phyloP scores from a whole-genome alignment of 1,140 invertebrate genomes.

The Drosophila cardini region DNA sequence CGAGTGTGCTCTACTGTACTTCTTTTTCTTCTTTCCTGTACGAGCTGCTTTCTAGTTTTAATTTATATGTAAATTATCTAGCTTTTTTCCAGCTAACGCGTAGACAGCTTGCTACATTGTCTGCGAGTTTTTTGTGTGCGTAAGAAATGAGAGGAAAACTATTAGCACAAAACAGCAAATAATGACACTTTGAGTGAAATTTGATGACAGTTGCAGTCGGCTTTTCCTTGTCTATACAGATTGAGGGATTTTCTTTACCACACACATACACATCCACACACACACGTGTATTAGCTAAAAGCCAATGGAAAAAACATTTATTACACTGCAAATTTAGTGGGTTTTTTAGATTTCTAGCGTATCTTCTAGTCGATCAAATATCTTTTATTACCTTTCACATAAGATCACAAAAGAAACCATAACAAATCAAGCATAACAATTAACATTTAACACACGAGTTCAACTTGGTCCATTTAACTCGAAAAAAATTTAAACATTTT shows the following conservation, averaged over 20 bases:
- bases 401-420: slow-evolving; percentile 30
- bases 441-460: slow-evolving; percentile 61
- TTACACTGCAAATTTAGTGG: no score
- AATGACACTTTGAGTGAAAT: slow-evolving; percentile 71
- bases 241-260: slow-evolving; percentile 3
- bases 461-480: slow-evolving; percentile 44
- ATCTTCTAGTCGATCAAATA: not conserved
- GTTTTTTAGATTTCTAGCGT: not conserved
- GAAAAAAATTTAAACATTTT: slow-evolving; percentile 39
- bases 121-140: slow-evolving; percentile 23
- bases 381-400: slow-evolving; percentile 1
- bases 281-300: not conserved
- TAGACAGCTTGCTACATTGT: slow-evolving; percentile 22
- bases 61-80: slow-evolving; percentile 80
- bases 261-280: not conserved
- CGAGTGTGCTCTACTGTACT: no score
- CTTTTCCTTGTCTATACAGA: not conserved
- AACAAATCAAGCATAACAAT: slow-evolving; percentile 68
- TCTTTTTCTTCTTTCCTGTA: not conserved
- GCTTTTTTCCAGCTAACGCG: slow-evolving; percentile 19
- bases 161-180: slow-evolving; percentile 74
- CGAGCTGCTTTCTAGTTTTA: slow-evolving; percentile 69
- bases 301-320: no score
- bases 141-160: slow-evolving; percentile 48
- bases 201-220: slow-evolving; percentile 70